Percentiles rank a stretch among this genome's conserved stretches.
Conservation (phyloP, 2,888 invertebrate species). For the Oasisia sp. region DNA sequence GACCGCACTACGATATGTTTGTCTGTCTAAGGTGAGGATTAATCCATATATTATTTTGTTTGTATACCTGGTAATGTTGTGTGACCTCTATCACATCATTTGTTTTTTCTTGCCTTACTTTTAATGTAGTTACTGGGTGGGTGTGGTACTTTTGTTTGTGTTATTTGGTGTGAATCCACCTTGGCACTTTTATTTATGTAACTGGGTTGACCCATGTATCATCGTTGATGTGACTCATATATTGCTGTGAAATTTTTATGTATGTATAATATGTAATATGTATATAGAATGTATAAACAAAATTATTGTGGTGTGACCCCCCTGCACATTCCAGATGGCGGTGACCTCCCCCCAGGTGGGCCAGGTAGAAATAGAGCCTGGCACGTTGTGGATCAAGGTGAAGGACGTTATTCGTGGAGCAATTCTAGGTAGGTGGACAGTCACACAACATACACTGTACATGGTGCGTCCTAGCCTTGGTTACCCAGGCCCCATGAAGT, state of each 20-base stretch:
- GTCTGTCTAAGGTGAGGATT: too few relatives aligned
- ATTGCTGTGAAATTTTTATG: background rate
- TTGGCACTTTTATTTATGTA: background rate
- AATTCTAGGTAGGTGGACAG: slow-evolving; percentile 54
- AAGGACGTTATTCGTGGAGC: slow-evolving; percentile 75
- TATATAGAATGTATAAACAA: too few relatives aligned
- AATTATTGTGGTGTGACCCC: background rate
- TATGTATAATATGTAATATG: too few relatives aligned
- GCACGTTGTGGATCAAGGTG: slow-evolving; percentile 76
- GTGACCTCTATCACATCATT: background rate
- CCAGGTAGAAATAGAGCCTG: slow-evolving; percentile 89
- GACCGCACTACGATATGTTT: too few relatives aligned
- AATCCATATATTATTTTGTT: too few relatives aligned
- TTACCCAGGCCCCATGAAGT: too few relatives aligned
- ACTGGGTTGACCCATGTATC: too few relatives aligned
- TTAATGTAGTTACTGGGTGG: too few relatives aligned
- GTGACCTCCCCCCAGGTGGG: slow-evolving; percentile 82
- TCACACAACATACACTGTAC: background rate
- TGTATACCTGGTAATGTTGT: too few relatives aligned
- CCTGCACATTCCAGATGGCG: slow-evolving; percentile 73
- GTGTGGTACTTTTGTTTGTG: background rate
- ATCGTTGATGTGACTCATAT: too few relatives aligned
- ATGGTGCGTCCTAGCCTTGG: too few relatives aligned
- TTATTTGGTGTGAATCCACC: background rate
- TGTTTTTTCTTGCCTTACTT: too few relatives aligned